phyloP scores from a whole-genome alignment of 2,888 invertebrate species.

The Diabrotica balteata region DNA sequence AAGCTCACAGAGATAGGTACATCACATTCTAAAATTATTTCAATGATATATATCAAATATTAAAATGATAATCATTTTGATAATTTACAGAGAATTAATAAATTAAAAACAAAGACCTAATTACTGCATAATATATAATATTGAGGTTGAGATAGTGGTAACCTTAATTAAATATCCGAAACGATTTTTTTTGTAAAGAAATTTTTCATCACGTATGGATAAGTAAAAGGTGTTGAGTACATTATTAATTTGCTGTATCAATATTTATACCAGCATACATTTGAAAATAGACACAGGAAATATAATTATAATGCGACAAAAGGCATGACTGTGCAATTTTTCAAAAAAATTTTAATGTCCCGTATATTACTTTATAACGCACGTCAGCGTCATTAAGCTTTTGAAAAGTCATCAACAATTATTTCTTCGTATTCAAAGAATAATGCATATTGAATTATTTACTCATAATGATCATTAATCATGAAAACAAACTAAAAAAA shows the following conservation, averaged over 20 bases:
- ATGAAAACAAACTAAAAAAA: conserved; percentile 17
- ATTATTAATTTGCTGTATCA: background rate
- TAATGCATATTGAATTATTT: conserved; percentile 12
- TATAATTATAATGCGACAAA: background rate
- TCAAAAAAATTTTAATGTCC: conserved; percentile 1
- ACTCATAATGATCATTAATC: conserved; percentile 23
- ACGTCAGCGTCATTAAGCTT: conserved; percentile 22
- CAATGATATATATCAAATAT: too few relatives aligned
- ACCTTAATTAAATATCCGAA: too few relatives aligned
- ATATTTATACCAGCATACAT: conserved; percentile 4
- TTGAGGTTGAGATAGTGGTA: too few relatives aligned
- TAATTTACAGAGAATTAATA: too few relatives aligned
- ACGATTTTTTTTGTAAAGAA: too few relatives aligned
- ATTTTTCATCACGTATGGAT: too few relatives aligned
- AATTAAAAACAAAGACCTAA: too few relatives aligned
- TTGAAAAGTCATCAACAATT: conserved; percentile 26
- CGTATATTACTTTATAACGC: conserved; percentile 6
- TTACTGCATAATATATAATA: too few relatives aligned
- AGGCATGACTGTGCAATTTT: background rate
- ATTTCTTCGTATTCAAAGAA: conserved; percentile 22
- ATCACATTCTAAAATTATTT: too few relatives aligned
- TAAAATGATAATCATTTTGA: too few relatives aligned
- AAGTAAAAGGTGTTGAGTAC: too few relatives aligned
- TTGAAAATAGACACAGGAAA: background rate
- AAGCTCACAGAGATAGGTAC: too few relatives aligned